phyloP scores from a whole-genome alignment of 2,888 invertebrate species.

The Smittia sp. region DNA sequence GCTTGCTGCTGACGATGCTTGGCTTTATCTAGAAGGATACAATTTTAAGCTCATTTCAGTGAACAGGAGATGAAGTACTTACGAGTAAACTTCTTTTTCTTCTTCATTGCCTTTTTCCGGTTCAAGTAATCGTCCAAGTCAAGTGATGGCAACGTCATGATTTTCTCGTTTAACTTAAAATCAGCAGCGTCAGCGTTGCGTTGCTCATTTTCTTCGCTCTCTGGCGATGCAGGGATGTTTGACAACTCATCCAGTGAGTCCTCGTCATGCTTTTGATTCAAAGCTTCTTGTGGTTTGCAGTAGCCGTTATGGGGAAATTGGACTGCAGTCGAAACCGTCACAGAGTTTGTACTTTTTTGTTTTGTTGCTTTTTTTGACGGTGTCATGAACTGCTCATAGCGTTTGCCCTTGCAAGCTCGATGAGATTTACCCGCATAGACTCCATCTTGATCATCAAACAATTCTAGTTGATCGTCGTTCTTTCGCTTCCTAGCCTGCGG shows the following conservation, averaged over 20 bases:
- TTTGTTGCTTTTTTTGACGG: slow-evolving; percentile 60
- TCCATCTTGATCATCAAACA: slow-evolving; percentile 50
- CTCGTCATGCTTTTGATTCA: slow-evolving; percentile 3
- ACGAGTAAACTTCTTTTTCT: slow-evolving; percentile 64
- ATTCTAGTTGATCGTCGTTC: background rate
- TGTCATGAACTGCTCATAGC: slow-evolving; percentile 84
- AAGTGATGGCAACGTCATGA: slow-evolving; percentile 77
- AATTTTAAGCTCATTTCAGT: background rate
- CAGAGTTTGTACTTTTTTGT: slow-evolving; percentile 24
- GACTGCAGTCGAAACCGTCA: background rate
- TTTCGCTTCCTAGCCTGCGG: slow-evolving; percentile 20
- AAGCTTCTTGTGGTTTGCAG: slow-evolving; percentile 39
- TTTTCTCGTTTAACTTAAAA: slow-evolving; percentile 85
- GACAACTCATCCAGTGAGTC: slow-evolving; percentile 33
- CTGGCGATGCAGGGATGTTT: slow-evolving; percentile 45
- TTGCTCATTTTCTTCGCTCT: slow-evolving; percentile 42
- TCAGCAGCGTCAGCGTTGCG: slow-evolving; percentile 59
- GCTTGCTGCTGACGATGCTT: slow-evolving; percentile 41
- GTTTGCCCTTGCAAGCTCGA: slow-evolving; percentile 81
- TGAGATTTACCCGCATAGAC: slow-evolving; percentile 57
- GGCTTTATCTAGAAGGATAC: slow-evolving; percentile 26
- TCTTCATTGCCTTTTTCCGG: slow-evolving; percentile 76
- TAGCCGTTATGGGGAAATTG: slow-evolving; percentile 41
- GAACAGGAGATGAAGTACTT: slow-evolving; percentile 2
- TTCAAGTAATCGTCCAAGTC: slow-evolving; percentile 77